Conservation (phyloP, 2,113 vertebrate species). For the Amphiprion ocellaris region DNA sequence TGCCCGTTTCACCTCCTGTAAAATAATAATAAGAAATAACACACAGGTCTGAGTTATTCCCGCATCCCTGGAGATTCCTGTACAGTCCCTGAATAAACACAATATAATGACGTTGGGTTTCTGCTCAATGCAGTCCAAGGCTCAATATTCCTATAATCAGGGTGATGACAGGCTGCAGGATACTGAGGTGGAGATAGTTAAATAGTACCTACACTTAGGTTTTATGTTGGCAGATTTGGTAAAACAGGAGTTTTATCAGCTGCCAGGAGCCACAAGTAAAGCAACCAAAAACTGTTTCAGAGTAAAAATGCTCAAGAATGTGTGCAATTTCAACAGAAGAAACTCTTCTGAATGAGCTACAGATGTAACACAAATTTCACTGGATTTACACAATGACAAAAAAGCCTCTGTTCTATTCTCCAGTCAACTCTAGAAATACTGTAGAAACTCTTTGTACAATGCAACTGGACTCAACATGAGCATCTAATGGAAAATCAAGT, state of each 20-base stretch:
- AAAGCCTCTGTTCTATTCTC: too few relatives aligned
- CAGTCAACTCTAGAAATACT: background rate
- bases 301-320: background rate
- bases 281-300: background rate
- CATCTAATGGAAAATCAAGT: constrained; percentile 38
- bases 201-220: constrained; percentile 10
- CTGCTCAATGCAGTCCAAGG: constrained; percentile 5
- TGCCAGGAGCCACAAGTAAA: constrained; percentile 15
- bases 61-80: constrained; percentile 1
- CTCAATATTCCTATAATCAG: constrained; percentile 39
- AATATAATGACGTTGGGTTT: constrained; percentile 9
- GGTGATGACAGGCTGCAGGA: constrained; percentile 14
- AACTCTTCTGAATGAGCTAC: too few relatives aligned
- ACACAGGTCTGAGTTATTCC: constrained; percentile 5
- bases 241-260: background rate
- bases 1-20: background rate
- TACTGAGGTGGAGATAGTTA: constrained; percentile 7
- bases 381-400: too few relatives aligned
- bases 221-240: constrained; percentile 20
- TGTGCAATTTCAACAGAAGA: too few relatives aligned
- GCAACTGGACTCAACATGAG: background rate
- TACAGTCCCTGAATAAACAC: constrained; percentile 30
- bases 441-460: background rate
- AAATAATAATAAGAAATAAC: background rate
- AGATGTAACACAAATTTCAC: too few relatives aligned